Evolutionary conservation across 2,113 vertebrate species (phyloP).

Genomic region (Chaetodon auriga): DNA sequence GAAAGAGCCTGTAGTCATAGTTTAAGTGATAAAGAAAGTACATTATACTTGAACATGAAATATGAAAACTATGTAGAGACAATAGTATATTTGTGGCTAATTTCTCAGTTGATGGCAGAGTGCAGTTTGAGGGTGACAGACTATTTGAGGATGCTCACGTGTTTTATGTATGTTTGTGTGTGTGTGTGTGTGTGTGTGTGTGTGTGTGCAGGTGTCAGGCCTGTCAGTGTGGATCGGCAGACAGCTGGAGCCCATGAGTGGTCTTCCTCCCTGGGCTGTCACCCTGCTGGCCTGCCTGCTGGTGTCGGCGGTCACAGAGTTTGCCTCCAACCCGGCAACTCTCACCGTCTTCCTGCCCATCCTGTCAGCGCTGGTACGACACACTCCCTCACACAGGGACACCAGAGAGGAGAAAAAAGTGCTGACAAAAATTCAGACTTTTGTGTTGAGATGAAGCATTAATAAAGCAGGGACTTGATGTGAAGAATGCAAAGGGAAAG

Average conservation of each 20-base stretch:
- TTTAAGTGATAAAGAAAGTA: no score
- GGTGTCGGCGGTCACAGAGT: conserved; percentile 96
- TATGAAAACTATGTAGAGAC: no score
- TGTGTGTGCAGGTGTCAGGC: conserved; percentile 86
- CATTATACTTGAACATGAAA: no score
- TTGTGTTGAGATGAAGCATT: no score
- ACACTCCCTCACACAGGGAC: background rate
- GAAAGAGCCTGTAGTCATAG: no score
- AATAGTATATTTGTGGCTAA: background rate
- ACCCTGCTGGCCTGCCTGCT: conserved; percentile 95
- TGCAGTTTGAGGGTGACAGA: background rate
- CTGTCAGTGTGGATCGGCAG: conserved; percentile 96
- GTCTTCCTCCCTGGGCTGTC: conserved; percentile 94
- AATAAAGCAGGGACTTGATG: background rate
- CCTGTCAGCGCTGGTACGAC: conserved; percentile 92
- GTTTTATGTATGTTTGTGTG: background rate
- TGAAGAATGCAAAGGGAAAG: background rate
- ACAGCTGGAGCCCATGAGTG: conserved; percentile 96
- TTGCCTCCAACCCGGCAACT: conserved; percentile 97
- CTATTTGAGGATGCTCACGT: background rate
- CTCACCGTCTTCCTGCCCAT: conserved; percentile 98
- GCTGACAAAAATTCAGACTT: no score
- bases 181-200: background rate
- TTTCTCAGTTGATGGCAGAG: no score
- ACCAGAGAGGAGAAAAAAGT: background rate